Conservation (phyloP, 2,797 vertebrate genomes). For the Sebastolobus altivelis region DNA sequence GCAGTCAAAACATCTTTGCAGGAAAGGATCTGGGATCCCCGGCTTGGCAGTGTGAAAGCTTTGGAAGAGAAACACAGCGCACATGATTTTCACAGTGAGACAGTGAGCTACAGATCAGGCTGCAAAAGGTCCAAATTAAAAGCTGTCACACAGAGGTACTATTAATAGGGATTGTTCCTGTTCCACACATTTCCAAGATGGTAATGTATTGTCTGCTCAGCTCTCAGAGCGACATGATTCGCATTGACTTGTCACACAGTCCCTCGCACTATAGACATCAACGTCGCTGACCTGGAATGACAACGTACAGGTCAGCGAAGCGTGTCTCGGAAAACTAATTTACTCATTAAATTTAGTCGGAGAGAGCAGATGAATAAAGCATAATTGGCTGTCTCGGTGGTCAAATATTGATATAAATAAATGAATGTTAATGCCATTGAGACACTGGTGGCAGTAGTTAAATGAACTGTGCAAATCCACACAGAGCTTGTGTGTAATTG, state of each 20-base stretch:
- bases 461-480: constrained; percentile 47
- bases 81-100: constrained; percentile 18
- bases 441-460: constrained; percentile 19
- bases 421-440: constrained; percentile 35
- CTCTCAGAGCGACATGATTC: constrained; percentile 13
- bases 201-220: constrained; percentile 8
- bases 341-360: constrained; percentile 32
- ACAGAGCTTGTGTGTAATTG: constrained; percentile 11
- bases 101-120: neutral
- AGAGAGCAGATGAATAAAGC: constrained; percentile 21
- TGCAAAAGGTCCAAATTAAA: constrained; percentile 21
- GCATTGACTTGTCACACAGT: constrained; percentile 8
- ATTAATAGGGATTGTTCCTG: constrained; percentile 14
- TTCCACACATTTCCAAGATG: constrained; percentile 17
- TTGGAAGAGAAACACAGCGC: constrained; percentile 17
- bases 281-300: constrained; percentile 41
- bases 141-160: constrained; percentile 5
- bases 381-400: constrained; percentile 30
- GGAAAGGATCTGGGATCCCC: neutral
- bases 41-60: neutral
- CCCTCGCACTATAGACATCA: neutral
- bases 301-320: constrained; percentile 22
- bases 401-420: constrained; percentile 47
- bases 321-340: constrained; percentile 38
- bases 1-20: neutral